Evolutionary conservation across 2,888 invertebrate species (phyloP), one percentile per base, ranked within the genome.

Genomic region (Sympetrum striolatum): DNA sequence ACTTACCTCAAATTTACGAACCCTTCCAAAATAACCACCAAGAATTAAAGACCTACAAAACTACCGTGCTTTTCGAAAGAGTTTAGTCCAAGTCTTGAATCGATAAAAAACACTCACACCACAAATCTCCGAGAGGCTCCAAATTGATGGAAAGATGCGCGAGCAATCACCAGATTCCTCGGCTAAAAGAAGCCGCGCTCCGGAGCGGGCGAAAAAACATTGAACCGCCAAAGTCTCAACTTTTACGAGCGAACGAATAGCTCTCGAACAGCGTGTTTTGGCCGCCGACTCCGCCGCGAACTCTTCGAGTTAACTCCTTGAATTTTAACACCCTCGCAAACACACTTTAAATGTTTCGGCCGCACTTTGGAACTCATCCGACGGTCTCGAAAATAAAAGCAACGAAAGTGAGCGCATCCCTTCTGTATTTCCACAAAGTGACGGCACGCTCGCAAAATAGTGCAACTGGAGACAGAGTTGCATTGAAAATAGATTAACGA

Each of bases 321-420:
- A 60, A 35, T 44, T 31, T 82, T 82, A 82, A 86, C 86, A 64
- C 86, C 86, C 60, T 86, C 86, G 86, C 60, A 86, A 25, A 58
- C 44, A 58, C 37, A 37, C 37, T 86, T n/a, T 60, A 60, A 73
- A 37, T 60, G 86, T 58, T 35, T 60, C 18, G 35, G n/a, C 86
- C 58, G 12, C 60, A 60, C 37, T 60, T 60, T 86, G 86, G 64
- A 86, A 64, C 60, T 35, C 86, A 60, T 64, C 86, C 86, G 14
- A 39, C 60, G 4, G 53, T 10, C 8, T 58, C n/a, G 64, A 86
- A 39, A 60, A 86, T 60, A 60, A 64, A 86, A 18, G 53, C 22
- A 82, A 58, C 58, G 58, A 44, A 44, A 44, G 44, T 6, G 44
- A 44, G 44, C 44, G 44, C 44, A 8, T 44, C 44, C 6, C 10